Percentiles rank a stretch among this genome's conserved stretches.
These are phyloP conservation scores for Arge pagana DNA, from an alignment of 2,888 invertebrate genomes.

Conservation along the genomic window DNA sequence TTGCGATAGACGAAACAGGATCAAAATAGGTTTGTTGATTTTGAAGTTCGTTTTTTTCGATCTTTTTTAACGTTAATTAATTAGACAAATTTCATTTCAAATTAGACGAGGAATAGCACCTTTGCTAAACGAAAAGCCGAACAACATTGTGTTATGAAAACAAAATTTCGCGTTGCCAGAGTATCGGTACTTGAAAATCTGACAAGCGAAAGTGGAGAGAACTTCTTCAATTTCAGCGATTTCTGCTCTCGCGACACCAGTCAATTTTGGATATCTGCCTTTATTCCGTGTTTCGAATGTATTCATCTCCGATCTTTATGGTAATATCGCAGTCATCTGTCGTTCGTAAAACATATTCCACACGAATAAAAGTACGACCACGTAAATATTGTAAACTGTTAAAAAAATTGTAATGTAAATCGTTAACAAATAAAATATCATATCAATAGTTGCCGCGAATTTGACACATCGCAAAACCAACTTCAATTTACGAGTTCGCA, in stretches of 20 bases:
- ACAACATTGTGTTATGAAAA: conserved; percentile 32
- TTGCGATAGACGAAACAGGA: conserved; percentile 1
- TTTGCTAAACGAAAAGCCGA: conserved; percentile 11
- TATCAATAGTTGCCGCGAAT: too few relatives aligned
- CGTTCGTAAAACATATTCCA: conserved; percentile 8
- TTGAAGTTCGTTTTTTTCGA: conserved; percentile 11
- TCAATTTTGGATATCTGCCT: not conserved
- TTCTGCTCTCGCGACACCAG: not conserved
- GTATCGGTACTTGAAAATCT: conserved; percentile 15
- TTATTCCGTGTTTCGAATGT: too few relatives aligned
- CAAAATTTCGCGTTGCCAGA: conserved; percentile 38
- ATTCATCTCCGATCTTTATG: too few relatives aligned
- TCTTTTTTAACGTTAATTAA: conserved; percentile 12
- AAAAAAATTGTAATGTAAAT: conserved; percentile 24
- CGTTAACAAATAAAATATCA: conserved; percentile 23
- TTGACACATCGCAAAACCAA: too few relatives aligned
- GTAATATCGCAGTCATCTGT: not conserved
- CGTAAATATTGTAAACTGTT: conserved; percentile 22
- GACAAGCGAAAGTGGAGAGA: conserved; percentile 12
- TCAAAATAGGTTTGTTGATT: conserved; percentile 15
- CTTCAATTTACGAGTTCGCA: too few relatives aligned
- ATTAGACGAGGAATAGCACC: conserved; percentile 9
- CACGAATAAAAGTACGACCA: conserved; percentile 13
- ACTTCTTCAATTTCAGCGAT: not conserved
- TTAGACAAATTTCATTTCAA: conserved; percentile 16